A percentile compares a stretch with the other conserved stretches of the same genome.
phyloP scores from a whole-genome alignment of 2,113 vertebrate genomes.

The Melanotaenia duboulayi region DNA sequence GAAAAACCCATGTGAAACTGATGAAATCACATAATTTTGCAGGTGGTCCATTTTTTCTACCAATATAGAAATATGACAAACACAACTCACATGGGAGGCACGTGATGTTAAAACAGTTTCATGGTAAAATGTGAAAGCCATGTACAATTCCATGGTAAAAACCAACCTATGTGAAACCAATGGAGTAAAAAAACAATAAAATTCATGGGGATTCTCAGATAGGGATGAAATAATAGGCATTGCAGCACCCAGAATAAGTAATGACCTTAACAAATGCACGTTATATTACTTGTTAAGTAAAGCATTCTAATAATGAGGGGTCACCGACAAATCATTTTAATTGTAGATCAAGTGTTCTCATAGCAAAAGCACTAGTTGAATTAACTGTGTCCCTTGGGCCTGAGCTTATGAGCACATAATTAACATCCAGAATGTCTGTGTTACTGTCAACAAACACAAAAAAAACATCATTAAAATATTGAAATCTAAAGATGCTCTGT shows the following conservation, averaged over 20 bases:
- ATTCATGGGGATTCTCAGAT: too few relatives aligned
- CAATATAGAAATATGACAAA: too few relatives aligned
- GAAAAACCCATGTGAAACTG: too few relatives aligned
- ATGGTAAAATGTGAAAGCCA: too few relatives aligned
- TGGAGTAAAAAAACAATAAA: too few relatives aligned
- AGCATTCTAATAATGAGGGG: neutral
- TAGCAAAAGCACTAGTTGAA: neutral
- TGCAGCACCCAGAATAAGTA: neutral
- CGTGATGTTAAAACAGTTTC: too few relatives aligned
- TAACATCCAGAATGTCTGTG: neutral
- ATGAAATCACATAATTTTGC: too few relatives aligned
- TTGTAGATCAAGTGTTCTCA: conserved; percentile 1
- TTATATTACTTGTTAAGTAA: neutral
- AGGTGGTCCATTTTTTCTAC: too few relatives aligned
- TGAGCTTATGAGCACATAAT: neutral
- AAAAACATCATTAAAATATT: conserved; percentile 19
- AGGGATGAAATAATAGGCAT: neutral
- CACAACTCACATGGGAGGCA: too few relatives aligned
- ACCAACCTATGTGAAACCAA: too few relatives aligned
- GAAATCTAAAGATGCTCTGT: neutral
- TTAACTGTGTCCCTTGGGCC: neutral
- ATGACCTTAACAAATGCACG: neutral
- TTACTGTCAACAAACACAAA: neutral
- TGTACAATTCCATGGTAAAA: too few relatives aligned
- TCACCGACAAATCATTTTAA: neutral